Evolutionary conservation across 2,888 invertebrate species (phyloP), one percentile per base, ranked within the genome.

Genomic region (Timema cristinae): DNA sequence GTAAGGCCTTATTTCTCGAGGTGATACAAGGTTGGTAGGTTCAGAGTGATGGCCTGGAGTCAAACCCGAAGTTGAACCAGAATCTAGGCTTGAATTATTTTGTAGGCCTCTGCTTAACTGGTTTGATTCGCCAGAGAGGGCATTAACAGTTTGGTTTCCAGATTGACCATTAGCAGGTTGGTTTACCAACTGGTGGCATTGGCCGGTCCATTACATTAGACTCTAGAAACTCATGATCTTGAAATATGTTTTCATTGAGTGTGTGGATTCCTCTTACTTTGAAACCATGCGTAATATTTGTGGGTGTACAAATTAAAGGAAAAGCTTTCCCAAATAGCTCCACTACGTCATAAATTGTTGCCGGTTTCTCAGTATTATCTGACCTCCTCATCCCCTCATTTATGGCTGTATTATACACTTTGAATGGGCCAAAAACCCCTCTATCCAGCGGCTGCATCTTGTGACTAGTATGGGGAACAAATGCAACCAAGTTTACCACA

Each of bases 381-480:
- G 63, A 67, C 48, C 61, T 71, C 51, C 68, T 49, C 75, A 81
- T 77, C 80, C 79, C 82, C 13, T 75, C 70, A 69, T 79, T 78
- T 52, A 73, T 76, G 7, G 77, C 75, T 15, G 75, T 68, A 67
- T 80, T 79, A 51, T 78, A 74, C 68, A 76, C 78, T 75, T 81
- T 81, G 7, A 81, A 77, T 15, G 80, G 79, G 7, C 78, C 78
- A 74, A 75, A 81, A 8, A 79, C 77, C 50, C 75, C 74, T 50
- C 78, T 70, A 72, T 81, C 79, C 5, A 80, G 74, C 11, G 80
- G 80, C 74, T 81, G 80, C 32, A 81, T 71, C 68, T 78, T 79
- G 71, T 81, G 81, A 1, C 77, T 76, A 72, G 79, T 79, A 70
- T 81, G 80, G 1, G 79, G 79, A 5, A 79, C 78, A 68, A 80